Percentiles rank a stretch among this genome's conserved stretches.
Evolutionary conservation across 92 coral and sea anemone genomes (phyloP).

Genomic region (Bergia sp.): DNA sequence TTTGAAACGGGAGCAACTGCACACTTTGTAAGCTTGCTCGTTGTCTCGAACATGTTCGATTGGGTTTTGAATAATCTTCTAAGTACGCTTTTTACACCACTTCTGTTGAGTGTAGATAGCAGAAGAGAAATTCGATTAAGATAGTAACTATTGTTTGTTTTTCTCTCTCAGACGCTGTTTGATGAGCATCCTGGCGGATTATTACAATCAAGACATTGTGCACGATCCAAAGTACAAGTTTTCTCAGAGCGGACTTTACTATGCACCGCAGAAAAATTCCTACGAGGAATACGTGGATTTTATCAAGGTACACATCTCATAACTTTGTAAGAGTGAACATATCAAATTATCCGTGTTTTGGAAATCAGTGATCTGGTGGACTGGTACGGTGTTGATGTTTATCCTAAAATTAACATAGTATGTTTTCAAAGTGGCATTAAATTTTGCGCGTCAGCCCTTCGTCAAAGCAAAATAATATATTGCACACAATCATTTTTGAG

Average conservation of each 20-base stretch:
- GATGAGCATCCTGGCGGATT: conserved; percentile 98
- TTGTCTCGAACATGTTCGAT: too few species aligned
- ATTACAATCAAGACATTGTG: conserved; percentile 87
- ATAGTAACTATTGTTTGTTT: neutral
- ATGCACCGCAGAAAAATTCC: conserved; percentile 89
- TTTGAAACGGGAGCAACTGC: too few species aligned
- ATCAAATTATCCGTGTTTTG: neutral
- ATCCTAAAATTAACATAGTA: too few species aligned
- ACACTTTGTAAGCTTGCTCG: too few species aligned
- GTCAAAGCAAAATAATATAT: too few species aligned
- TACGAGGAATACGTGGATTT: conserved; percentile 96
- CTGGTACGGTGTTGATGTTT: neutral
- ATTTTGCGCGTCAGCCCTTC: too few species aligned
- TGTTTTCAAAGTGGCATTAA: too few species aligned
- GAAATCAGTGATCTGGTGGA: neutral
- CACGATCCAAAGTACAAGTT: conserved; percentile 97
- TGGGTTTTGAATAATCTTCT: too few species aligned
- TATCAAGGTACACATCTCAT: conserved; percentile 72
- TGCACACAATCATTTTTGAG: too few species aligned
- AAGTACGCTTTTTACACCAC: too few species aligned
- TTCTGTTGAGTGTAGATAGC: too few species aligned
- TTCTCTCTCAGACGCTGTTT: conserved; percentile 83
- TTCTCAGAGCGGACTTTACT: conserved; percentile 94
- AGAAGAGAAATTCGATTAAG: too few species aligned
- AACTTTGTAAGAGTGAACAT: neutral